Evolutionary conservation across 1,140 invertebrate species (phyloP).

Genomic region (Uloborus diversus): DNA sequence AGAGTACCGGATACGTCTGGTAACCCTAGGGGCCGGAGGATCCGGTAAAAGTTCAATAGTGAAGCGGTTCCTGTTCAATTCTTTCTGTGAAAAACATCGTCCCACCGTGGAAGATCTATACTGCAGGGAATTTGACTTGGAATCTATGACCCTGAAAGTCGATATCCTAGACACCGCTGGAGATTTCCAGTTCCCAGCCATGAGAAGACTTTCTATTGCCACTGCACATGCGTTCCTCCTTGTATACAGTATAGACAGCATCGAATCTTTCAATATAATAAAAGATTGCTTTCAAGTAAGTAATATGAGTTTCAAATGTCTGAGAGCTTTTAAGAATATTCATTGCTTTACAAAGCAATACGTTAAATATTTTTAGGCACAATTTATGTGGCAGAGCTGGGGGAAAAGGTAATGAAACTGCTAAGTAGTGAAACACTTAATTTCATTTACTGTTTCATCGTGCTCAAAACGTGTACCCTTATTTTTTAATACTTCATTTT

Average conservation of each 20-base stretch:
- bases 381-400: no score
- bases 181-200: constrained; percentile 87
- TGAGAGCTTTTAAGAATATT: no score
- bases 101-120: constrained; percentile 91
- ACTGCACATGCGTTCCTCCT: constrained; percentile 90
- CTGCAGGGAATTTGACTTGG: constrained; percentile 83
- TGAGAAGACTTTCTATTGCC: constrained; percentile 83
- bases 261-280: constrained; percentile 78
- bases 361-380: no score
- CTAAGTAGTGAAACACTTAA: no score
- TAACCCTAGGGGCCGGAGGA: constrained; percentile 82
- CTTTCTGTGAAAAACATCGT: constrained; percentile 83
- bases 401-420: no score
- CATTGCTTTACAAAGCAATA: no score
- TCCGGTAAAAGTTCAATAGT: constrained; percentile 90
- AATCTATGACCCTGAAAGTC: constrained; percentile 72
- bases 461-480: no score
- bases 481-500: no score
- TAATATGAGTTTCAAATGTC: no score
- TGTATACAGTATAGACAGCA: constrained; percentile 81
- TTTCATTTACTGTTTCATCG: no score
- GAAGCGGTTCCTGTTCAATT: constrained; percentile 85
- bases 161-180: constrained; percentile 90
- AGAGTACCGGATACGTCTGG: constrained; percentile 81
- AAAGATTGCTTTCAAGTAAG: constrained; percentile 76